phyloP scores from a whole-genome alignment of 2,888 invertebrate genomes.

The Biston stratarius region DNA sequence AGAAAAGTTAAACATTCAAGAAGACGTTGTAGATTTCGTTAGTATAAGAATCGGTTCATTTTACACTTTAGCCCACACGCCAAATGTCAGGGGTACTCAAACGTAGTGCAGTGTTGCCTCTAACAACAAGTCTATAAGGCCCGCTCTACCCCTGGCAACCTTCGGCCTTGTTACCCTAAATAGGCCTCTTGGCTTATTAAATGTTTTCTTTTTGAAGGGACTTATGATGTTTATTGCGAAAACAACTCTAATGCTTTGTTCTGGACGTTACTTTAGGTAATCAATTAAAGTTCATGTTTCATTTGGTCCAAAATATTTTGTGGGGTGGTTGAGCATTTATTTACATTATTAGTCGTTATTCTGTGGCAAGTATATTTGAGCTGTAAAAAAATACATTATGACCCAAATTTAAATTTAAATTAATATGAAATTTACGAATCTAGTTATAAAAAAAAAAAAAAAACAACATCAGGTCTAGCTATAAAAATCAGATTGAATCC shows the following conservation, averaged over 20 bases:
- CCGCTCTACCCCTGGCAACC: constrained; percentile 49
- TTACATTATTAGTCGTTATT: too few species aligned
- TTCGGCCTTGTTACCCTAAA: constrained; percentile 56
- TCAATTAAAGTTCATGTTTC: constrained; percentile 7
- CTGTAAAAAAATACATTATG: too few species aligned
- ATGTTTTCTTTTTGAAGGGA: constrained; percentile 54
- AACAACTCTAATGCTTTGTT: constrained; percentile 37
- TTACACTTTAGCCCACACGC: constrained; percentile 46
- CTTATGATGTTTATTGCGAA: constrained; percentile 51
- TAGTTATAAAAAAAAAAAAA: too few species aligned
- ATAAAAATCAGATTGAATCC: too few species aligned
- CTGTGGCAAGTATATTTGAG: too few species aligned
- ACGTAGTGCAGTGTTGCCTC: constrained; percentile 63
- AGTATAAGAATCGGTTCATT: not conserved
- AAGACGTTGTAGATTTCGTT: too few species aligned
- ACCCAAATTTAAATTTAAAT: too few species aligned
- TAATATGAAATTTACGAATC: too few species aligned
- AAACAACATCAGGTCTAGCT: too few species aligned
- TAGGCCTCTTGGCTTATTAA: constrained; percentile 57
- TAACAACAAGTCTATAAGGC: constrained; percentile 67
- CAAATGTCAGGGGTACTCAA: constrained; percentile 54
- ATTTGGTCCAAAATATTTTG: not conserved
- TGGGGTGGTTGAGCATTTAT: not conserved
- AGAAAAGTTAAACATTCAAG: too few species aligned
- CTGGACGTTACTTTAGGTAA: constrained; percentile 22